Percentiles rank a stretch among this genome's conserved stretches.
phyloP scores from a whole-genome alignment of 2,888 invertebrate species.

The Eupithecia inturbata region DNA sequence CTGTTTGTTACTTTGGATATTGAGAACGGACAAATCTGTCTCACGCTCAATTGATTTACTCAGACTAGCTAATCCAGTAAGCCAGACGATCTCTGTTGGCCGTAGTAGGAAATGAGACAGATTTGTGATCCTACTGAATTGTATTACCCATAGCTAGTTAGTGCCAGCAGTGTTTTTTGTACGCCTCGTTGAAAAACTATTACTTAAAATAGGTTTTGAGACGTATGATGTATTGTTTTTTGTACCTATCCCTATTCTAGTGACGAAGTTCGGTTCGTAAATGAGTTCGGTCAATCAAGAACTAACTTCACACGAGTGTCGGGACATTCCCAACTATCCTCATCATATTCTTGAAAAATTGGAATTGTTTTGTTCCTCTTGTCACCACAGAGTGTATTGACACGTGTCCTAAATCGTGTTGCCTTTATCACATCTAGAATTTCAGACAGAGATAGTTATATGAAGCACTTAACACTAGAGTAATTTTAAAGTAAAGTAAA shows the following conservation, averaged over 20 bases:
- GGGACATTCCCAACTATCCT: too few species aligned
- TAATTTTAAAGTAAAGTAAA: too few species aligned
- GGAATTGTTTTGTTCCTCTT: neutral
- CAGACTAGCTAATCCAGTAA: neutral
- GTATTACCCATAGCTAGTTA: neutral
- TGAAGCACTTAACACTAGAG: neutral
- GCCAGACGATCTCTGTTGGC: neutral
- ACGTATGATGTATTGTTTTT: neutral
- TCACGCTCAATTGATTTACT: neutral
- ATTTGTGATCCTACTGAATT: neutral
- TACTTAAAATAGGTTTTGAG: conserved; percentile 10
- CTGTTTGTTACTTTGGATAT: neutral
- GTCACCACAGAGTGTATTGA: neutral
- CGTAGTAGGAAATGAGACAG: neutral
- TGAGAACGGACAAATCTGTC: neutral
- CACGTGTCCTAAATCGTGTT: neutral
- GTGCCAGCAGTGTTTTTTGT: neutral
- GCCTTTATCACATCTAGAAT: neutral
- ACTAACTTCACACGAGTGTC: neutral
- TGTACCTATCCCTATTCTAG: neutral
- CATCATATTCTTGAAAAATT: neutral
- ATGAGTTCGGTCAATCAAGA: neutral
- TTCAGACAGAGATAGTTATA: neutral
- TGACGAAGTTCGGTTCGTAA: neutral
- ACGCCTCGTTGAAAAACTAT: neutral